These are phyloP conservation scores for Apamea sordens DNA, from an alignment of 2,888 invertebrate species.

Conservation along the genomic window DNA sequence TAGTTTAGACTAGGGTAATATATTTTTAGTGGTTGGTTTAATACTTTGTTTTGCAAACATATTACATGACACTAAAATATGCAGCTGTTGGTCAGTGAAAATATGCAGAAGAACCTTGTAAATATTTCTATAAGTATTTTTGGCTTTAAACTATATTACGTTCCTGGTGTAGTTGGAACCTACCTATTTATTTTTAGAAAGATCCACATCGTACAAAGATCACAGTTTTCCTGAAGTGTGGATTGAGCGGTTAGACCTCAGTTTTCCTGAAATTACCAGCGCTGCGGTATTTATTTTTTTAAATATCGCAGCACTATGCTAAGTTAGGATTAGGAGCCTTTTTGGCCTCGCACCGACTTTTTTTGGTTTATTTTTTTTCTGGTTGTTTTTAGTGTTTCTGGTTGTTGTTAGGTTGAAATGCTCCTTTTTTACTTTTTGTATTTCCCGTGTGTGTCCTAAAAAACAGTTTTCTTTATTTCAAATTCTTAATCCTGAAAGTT, in stretches of 20 bases:
- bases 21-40: slow-evolving; percentile 33
- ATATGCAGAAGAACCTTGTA: slow-evolving; percentile 34
- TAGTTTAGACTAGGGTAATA: background rate
- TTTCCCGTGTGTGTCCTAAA: too few species aligned
- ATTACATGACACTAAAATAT: slow-evolving; percentile 32
- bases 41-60: slow-evolving; percentile 32
- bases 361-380: too few species aligned
- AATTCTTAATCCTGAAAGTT: too few species aligned
- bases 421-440: too few species aligned
- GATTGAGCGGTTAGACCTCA: background rate
- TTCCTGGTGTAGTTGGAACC: background rate
- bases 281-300: too few species aligned
- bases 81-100: slow-evolving; percentile 22
- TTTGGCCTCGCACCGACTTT: too few species aligned
- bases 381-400: too few species aligned
- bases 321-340: too few species aligned
- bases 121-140: slow-evolving; percentile 31
- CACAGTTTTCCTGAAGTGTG: background rate
- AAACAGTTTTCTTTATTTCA: too few species aligned
- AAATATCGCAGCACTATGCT: too few species aligned
- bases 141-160: background rate
- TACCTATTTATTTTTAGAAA: background rate
- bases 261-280: background rate
- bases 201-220: background rate
- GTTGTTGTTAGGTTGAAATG: too few species aligned